phyloP scores from a whole-genome alignment of 1,140 invertebrate genomes.

The Drosophila novamexicana region DNA sequence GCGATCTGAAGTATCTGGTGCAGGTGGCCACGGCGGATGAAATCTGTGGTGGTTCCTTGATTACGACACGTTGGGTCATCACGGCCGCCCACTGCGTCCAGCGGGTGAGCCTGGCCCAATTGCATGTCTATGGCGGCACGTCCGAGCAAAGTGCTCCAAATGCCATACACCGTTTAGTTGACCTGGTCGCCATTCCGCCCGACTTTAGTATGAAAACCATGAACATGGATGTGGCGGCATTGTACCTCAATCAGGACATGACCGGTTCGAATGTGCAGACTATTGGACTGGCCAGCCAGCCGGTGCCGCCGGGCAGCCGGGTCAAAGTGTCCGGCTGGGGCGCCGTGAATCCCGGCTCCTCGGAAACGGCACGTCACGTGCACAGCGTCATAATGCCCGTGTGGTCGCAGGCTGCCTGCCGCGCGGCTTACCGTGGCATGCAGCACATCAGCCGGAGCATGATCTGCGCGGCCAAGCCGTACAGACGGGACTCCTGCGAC shows the following conservation, averaged over 20 bases:
- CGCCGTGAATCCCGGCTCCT: conserved; percentile 3
- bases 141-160: conserved; percentile 48
- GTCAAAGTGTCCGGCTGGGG: conserved; percentile 68
- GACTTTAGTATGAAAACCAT: conserved; percentile 50
- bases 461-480: conserved; percentile 48
- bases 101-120: conserved; percentile 1
- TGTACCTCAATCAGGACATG: conserved; percentile 44
- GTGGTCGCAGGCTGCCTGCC: conserved; percentile 54
- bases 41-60: conserved; percentile 62
- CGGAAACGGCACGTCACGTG: conserved; percentile 38
- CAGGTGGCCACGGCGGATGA: conserved; percentile 49
- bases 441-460: conserved; percentile 53
- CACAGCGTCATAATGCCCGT: conserved; percentile 56
- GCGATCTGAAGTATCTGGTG: conserved; percentile 55
- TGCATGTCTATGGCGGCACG: conserved; percentile 58
- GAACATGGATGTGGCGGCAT: conserved; percentile 62
- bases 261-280: conserved; percentile 49
- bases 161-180: conserved; percentile 38
- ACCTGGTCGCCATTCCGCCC: conserved; percentile 31
- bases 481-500: conserved; percentile 59
- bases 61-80: conserved; percentile 57
- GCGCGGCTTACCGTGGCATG: conserved; percentile 35
- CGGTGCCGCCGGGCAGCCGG: conserved; percentile 31
- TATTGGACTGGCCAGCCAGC: conserved; percentile 40
- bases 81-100: conserved; percentile 63